phyloP scores from a whole-genome alignment of 1,140 invertebrate genomes.

The Papilio polyxenes region DNA sequence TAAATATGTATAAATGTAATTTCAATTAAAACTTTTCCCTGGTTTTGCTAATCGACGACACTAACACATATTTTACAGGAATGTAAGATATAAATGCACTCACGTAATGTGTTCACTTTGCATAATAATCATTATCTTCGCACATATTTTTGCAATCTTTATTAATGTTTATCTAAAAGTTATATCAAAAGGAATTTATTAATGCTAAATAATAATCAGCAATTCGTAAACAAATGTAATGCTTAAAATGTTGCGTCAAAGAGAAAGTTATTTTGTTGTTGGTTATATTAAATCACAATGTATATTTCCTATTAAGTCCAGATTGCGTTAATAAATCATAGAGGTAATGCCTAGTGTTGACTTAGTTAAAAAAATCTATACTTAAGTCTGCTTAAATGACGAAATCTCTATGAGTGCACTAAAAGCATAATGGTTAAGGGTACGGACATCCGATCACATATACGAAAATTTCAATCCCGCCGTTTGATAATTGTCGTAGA shows the following conservation, averaged over 20 bases:
- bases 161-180: conserved; percentile 21
- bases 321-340: no score
- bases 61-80: neutral
- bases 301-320: neutral
- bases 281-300: neutral
- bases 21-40: neutral
- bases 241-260: neutral
- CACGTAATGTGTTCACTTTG: neutral
- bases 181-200: conserved; percentile 11
- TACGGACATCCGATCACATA: no score
- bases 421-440: no score
- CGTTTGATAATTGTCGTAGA: no score
- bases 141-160: conserved; percentile 22
- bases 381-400: no score
- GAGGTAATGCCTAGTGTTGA: no score
- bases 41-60: neutral
- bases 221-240: conserved; percentile 16
- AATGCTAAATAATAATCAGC: conserved; percentile 11
- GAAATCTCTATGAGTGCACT: no score
- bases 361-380: no score
- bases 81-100: conserved; percentile 6
- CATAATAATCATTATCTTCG: conserved; percentile 21
- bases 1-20: neutral
- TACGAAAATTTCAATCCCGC: no score
- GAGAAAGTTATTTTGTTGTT: neutral